These are phyloP conservation scores for Pygocentrus nattereri DNA, from an alignment of 2,797 vertebrate genomes.

Conservation along the genomic window DNA sequence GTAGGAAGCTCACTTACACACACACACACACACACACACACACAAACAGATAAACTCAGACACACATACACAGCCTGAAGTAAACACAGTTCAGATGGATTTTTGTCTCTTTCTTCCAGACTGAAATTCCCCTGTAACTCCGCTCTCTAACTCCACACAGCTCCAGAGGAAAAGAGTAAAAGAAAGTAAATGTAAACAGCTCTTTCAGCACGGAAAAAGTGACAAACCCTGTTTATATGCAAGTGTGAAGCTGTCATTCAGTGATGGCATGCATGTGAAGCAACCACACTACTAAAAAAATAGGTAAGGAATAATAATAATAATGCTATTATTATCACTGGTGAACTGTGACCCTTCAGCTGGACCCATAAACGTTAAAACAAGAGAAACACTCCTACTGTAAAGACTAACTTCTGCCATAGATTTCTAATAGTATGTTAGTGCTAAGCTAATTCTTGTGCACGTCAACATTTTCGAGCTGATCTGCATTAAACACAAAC, in stretches of 20 bases:
- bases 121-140: neutral
- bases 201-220: neutral
- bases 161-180: neutral
- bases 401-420: too few species aligned
- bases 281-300: neutral
- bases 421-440: too few species aligned
- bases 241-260: conserved; percentile 5
- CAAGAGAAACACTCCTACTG: too few species aligned
- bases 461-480: too few species aligned
- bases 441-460: too few species aligned
- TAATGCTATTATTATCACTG: too few species aligned
- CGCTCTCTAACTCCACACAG: neutral
- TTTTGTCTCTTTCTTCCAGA: conserved; percentile 6
- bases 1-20: neutral
- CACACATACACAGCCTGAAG: neutral
- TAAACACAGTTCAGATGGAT: conserved; percentile 39
- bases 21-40: neutral
- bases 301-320: too few species aligned
- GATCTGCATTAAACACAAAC: too few species aligned
- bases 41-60: neutral
- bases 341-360: too few species aligned
- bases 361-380: too few species aligned
- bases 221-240: neutral
- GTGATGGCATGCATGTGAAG: too few species aligned
- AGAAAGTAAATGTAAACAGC: conserved; percentile 2